phyloP scores from a whole-genome alignment of 2,797 vertebrate genomes.

The Megaceryle alcyon region DNA sequence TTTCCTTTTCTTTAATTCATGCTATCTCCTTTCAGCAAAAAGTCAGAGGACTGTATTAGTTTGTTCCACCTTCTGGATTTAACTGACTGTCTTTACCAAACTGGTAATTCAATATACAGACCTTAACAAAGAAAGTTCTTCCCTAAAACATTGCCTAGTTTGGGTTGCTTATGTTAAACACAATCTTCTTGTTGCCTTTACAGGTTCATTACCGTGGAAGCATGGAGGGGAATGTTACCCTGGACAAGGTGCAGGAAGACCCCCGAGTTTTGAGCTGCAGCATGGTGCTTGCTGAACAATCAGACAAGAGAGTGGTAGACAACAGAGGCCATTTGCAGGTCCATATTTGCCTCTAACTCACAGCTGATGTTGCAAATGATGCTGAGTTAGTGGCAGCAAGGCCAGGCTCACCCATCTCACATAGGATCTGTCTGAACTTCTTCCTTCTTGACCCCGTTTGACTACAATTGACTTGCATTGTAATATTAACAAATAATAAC shows the following conservation, averaged over 20 bases:
- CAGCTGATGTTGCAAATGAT: background rate
- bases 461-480: background rate
- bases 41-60: background rate
- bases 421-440: background rate
- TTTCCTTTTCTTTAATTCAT: background rate
- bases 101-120: background rate
- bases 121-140: background rate
- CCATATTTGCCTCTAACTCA: background rate
- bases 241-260: background rate
- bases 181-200: background rate
- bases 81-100: background rate
- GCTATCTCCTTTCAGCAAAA: background rate
- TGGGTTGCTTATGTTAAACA: background rate
- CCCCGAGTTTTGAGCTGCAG: background rate
- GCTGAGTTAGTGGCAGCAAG: background rate
- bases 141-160: background rate
- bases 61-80: background rate
- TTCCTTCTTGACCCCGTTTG: background rate
- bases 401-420: background rate
- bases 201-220: background rate
- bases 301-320: background rate
- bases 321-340: background rate
- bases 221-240: background rate
- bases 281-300: background rate
- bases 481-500: background rate